Conservation (phyloP, 2,113 vertebrate genomes). For the Pangasianodon hypophthalmus region DNA sequence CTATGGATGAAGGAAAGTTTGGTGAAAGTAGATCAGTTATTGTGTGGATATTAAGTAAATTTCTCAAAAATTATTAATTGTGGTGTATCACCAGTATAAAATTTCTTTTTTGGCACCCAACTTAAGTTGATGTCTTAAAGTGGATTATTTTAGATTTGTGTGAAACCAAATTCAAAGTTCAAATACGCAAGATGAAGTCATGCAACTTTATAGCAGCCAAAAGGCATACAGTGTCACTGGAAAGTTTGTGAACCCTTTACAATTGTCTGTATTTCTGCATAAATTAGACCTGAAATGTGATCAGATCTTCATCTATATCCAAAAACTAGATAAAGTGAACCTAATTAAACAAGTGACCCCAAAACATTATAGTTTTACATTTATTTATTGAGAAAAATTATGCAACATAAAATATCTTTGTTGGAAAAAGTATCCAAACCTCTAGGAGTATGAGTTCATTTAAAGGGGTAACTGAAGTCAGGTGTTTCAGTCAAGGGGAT, state of each 20-base stretch:
- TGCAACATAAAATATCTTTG: too few relatives aligned
- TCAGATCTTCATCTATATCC: too few relatives aligned
- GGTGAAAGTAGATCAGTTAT: background rate
- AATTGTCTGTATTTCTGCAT: too few relatives aligned
- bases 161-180: background rate
- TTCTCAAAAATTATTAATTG: background rate
- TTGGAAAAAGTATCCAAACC: too few relatives aligned
- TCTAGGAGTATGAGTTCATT: too few relatives aligned
- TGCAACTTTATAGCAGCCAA: background rate
- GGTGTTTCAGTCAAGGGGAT: too few relatives aligned
- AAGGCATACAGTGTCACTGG: background rate
- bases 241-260: too few relatives aligned
- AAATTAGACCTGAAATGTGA: too few relatives aligned
- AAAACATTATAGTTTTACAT: background rate
- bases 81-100: background rate
- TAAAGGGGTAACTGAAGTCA: too few relatives aligned
- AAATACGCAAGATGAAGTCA: background rate
- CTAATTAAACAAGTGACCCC: too few relatives aligned
- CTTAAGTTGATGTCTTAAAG: background rate
- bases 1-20: conserved; percentile 67
- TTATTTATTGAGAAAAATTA: background rate
- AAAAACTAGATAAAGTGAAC: too few relatives aligned
- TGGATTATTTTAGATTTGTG: background rate
- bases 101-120: background rate
- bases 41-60: background rate